Evolutionary conservation across 2,888 invertebrate species (phyloP), one percentile per base, ranked within the genome.

Genomic region (Unio delphinus): DNA sequence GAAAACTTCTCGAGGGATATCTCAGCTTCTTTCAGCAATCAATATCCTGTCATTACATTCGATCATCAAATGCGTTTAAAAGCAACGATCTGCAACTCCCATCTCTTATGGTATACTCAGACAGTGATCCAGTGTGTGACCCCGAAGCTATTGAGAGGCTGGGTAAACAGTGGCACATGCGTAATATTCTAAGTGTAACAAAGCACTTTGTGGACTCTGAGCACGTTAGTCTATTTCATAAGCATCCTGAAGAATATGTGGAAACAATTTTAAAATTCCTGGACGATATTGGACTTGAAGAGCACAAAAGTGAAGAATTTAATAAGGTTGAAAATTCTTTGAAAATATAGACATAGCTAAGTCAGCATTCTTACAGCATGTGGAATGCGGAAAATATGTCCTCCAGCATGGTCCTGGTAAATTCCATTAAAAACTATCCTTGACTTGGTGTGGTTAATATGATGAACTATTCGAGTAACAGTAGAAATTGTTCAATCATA

Each of bases 21-120:
- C 90, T 97, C 92, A 94, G 93, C 89, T 93, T 94, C 70, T 96
- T 96, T 91, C 45, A 45, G 45, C 93, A 94, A 61, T 93, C 93
- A 58, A 95, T 96, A 7, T 96, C 96, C 0, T 92, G 93, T 18
- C 96, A 97, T 91, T 97, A 97, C 90, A 92, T 95, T 83, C 92
- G 94, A 30, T 78, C 87, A 69, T 94, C 96, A 18, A 95, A 94
- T 87, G 92, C 94, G 91, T 96, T 96, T 91, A 95, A 96, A 88
- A 93, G 94, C 8, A 95, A 94, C 83, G 89, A 94, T 68, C 92
- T 95, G 66, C 92, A 91, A 78, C 93, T 94, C 58, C 97, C 97
- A 2, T 94, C 95, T 1, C 90, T 95, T 75, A 93, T 95, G 89
- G 92, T 95, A 66, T 92, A 95, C 68, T 91, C 92, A 4, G 83